Percentiles rank a stretch among this genome's conserved stretches.
Evolutionary conservation across 2,888 invertebrate species (phyloP).

Genomic region (Fabriciana adippe): DNA sequence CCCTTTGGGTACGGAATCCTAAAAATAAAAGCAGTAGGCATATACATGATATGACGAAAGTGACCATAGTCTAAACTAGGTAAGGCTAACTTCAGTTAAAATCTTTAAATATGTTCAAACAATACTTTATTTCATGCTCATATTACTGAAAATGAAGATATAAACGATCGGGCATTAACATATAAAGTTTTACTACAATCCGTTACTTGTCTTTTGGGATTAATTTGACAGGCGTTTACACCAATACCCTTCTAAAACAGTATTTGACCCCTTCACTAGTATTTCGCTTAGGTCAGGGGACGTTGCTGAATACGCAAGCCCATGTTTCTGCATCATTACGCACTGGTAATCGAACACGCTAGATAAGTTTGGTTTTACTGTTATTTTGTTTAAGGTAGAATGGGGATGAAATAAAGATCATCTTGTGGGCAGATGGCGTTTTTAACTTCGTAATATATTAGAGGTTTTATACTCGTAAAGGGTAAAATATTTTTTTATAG

Average conservation of each 20-base stretch:
- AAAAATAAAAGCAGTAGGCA: too few species aligned
- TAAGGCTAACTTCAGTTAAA: too few species aligned
- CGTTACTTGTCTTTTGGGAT: conserved; percentile 17
- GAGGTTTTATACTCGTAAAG: too few species aligned
- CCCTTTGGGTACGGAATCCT: too few species aligned
- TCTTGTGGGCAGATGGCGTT: neutral
- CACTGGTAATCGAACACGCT: conserved; percentile 31
- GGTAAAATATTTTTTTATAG: too few species aligned
- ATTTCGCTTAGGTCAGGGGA: conserved; percentile 36
- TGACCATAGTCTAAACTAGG: too few species aligned
- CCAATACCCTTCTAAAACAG: neutral
- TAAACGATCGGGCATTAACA: too few species aligned
- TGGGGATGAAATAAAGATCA: too few species aligned
- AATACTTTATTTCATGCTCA: too few species aligned
- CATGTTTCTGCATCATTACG: conserved; percentile 41
- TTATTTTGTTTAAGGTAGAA: conserved; percentile 4
- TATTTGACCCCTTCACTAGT: conserved; percentile 22
- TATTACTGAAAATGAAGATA: too few species aligned
- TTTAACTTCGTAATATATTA: neutral
- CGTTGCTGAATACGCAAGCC: conserved; percentile 32
- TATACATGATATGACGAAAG: too few species aligned
- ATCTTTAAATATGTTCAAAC: too few species aligned
- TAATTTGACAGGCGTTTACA: conserved; percentile 17
- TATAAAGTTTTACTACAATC: neutral
- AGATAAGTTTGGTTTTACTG: conserved; percentile 12